Evolutionary conservation across 2,113 vertebrate species (phyloP), one percentile per base, ranked within the genome.

Genomic region (Proterorhinus semilunaris): DNA sequence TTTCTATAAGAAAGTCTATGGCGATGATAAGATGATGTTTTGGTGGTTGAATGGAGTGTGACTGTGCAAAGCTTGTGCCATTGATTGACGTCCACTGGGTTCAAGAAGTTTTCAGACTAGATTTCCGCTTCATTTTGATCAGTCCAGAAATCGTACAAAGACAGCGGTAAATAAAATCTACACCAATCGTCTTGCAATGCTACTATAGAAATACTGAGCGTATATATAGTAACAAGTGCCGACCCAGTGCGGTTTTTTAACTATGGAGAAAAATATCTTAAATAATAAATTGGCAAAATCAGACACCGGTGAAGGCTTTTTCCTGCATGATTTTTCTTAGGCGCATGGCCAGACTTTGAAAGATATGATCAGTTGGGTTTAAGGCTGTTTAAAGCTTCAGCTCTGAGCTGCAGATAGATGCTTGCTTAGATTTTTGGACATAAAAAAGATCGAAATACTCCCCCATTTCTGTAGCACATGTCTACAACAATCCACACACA

Each of bases 1-100:
- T 89, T 89, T 86, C 83, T 63, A 83, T 88, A 80, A 79, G 59
- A 53, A 27, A 17, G 6, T 72, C 71, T 81, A 82, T 79, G 47
- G 75, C 69, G 58, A 76, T 83, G 4, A 72, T 75, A 74, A 75
- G 42, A 76, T 83, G 17, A 68, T 48, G 42, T 21, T 77, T 72
- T 66, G 73, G 58, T 27, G 66, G 64, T 71, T 74, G 73, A 53
- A 61, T 47, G 66, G 4, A 68, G 50, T 68, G 70, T 80, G 67
- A 43, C 62, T 45, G 67, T 71, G 44, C 62, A 58, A 73, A 10
- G 15, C 65, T 54, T 62, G 11, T 50, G 9, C 52, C n/a, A 53
- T 53, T 21, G 8, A 67, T 55, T 58, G 13, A 63, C 15, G 16
- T 17, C 65, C 63, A 59, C 43, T 73, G 76, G 75, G 9, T 44